Percentiles rank a stretch among this genome's conserved stretches.
Evolutionary conservation across 2,113 vertebrate genomes (phyloP).

Genomic region (Osmerus mordax): DNA sequence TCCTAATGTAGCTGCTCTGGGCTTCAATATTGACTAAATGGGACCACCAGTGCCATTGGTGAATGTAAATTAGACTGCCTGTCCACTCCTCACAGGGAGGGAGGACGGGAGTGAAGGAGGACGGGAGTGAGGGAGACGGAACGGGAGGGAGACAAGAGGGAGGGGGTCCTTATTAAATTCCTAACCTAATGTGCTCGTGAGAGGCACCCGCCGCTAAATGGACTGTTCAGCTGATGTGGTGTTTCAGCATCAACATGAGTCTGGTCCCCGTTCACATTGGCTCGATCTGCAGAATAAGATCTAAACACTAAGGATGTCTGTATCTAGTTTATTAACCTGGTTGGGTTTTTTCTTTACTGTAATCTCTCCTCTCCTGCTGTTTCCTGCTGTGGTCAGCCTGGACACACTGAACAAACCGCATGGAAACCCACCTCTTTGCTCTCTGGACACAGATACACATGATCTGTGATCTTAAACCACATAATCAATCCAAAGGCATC

Average conservation of each 20-base stretch:
- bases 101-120: slow-evolving; percentile 6
- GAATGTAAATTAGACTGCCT: slow-evolving; percentile 60
- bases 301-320: too few relatives aligned
- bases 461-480: too few relatives aligned
- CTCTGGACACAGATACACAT: too few relatives aligned
- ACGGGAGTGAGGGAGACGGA: background rate
- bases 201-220: background rate
- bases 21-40: slow-evolving; percentile 56
- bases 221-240: background rate
- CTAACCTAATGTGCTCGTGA: background rate
- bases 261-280: too few relatives aligned
- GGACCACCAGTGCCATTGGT: slow-evolving; percentile 56
- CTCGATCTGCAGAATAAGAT: too few relatives aligned
- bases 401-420: too few relatives aligned
- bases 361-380: background rate
- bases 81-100: slow-evolving; percentile 37
- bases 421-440: too few relatives aligned
- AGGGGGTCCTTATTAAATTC: background rate
- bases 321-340: too few relatives aligned
- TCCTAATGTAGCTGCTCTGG: slow-evolving; percentile 62
- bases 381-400: background rate
- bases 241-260: background rate
- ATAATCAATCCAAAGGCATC: too few relatives aligned
- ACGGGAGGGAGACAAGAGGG: too few relatives aligned
- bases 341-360: background rate